phyloP scores from a whole-genome alignment of 2,888 invertebrate genomes.

The Leptopilina myrica region DNA sequence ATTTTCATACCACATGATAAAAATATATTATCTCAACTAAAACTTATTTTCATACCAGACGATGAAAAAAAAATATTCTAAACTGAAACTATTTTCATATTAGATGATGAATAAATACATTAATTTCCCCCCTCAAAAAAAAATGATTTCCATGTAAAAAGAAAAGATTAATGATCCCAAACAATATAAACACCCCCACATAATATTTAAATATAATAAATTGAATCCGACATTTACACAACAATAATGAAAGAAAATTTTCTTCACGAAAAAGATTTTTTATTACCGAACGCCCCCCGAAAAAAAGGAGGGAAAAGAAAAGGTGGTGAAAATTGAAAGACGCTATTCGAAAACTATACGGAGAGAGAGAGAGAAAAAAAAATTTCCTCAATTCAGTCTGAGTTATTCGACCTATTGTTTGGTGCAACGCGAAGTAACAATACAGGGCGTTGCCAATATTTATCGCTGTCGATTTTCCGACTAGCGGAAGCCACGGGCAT shows the following conservation, averaged over 20 bases:
- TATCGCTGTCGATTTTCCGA: conserved; percentile 52
- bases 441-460: conserved; percentile 48
- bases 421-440: conserved; percentile 43
- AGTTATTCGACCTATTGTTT: conserved; percentile 41
- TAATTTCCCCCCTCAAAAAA: background rate
- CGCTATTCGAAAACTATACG: conserved; percentile 12
- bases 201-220: too few relatives aligned
- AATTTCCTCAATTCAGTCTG: conserved; percentile 32
- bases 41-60: too few relatives aligned
- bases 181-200: background rate
- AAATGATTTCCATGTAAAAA: conserved; percentile 7
- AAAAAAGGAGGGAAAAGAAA: background rate
- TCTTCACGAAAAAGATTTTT: background rate
- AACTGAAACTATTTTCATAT: background rate
- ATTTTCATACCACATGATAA: background rate
- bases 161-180: conserved; percentile 1
- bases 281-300: background rate
- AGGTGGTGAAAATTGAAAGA: conserved; percentile 15
- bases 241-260: background rate
- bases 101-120: background rate
- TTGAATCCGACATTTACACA: background rate
- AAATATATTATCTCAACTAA: background rate
- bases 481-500: conserved; percentile 21
- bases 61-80: too few relatives aligned
- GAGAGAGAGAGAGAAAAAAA: too few relatives aligned